Evolutionary conservation across 1,140 invertebrate genomes (phyloP).

Genomic region (Diabrotica virgifera): DNA sequence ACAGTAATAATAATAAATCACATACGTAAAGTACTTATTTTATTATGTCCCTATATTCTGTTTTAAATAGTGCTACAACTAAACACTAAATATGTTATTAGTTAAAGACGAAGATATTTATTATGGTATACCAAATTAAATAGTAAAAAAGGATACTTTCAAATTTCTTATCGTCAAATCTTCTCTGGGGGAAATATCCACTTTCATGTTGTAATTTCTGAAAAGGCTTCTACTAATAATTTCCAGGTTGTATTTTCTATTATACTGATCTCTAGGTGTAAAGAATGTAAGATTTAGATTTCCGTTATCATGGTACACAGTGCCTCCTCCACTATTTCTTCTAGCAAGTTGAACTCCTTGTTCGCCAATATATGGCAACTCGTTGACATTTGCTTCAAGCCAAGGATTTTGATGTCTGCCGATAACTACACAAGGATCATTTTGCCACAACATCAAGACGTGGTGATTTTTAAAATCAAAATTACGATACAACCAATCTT

Average conservation of each 20-base stretch:
- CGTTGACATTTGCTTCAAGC: conserved; percentile 76
- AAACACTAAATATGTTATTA: no score
- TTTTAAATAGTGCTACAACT: no score
- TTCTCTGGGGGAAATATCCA: conserved; percentile 72
- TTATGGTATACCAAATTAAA: no score
- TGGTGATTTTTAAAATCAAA: conserved; percentile 78
- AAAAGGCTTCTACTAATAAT: conserved; percentile 77
- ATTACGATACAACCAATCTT: conserved; percentile 92
- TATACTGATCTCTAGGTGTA: conserved; percentile 71
- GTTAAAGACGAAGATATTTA: no score
- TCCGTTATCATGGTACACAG: conserved; percentile 93
- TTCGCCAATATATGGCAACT: conserved; percentile 54
- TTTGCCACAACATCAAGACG: conserved; percentile 86
- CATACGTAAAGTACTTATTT: no score
- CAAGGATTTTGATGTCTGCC: conserved; percentile 97
- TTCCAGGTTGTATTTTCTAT: conserved; percentile 80
- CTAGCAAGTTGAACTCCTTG: conserved; percentile 72
- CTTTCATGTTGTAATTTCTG: conserved; percentile 72
- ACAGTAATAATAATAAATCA: no score
- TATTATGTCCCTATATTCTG: no score
- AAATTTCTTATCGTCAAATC: conserved; percentile 80
- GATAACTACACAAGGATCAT: conserved; percentile 90
- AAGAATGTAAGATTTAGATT: conserved; percentile 94
- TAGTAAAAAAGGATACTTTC: conserved; percentile 63
- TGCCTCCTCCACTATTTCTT: conserved; percentile 92